Evolutionary conservation across 2,888 invertebrate species (phyloP).

Genomic region (Balanococcus diminutus): DNA sequence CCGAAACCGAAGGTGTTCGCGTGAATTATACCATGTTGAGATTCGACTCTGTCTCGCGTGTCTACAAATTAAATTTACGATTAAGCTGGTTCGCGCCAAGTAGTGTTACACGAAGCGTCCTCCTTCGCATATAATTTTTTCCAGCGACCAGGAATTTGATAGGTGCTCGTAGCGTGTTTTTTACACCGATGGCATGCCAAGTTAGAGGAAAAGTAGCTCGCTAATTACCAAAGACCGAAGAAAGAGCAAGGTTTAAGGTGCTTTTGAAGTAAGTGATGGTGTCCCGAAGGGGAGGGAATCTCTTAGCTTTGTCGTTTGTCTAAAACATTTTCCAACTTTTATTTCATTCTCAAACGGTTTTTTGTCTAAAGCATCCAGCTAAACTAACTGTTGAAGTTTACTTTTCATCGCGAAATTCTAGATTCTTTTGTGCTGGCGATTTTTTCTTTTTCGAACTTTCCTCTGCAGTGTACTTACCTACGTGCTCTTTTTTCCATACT

Average conservation of each 20-base stretch:
- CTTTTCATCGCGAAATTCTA: background rate
- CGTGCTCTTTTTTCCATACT: background rate
- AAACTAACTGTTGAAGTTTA: background rate
- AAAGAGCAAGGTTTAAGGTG: background rate
- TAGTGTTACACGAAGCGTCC: background rate
- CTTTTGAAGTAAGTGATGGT: too few species aligned
- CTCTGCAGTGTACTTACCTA: background rate
- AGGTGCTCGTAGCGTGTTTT: background rate
- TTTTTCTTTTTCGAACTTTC: background rate
- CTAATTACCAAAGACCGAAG: background rate
- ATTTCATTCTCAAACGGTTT: background rate
- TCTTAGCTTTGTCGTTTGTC: background rate
- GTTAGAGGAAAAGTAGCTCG: background rate
- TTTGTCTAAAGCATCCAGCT: background rate
- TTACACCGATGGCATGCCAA: background rate
- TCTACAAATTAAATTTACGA: background rate
- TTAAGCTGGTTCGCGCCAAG: background rate
- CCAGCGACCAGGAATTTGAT: background rate
- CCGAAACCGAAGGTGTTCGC: background rate
- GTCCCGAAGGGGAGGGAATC: too few species aligned
- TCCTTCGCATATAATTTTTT: background rate
- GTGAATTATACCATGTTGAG: background rate
- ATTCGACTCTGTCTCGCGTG: background rate
- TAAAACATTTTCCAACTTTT: background rate
- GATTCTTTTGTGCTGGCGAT: background rate